phyloP scores from a whole-genome alignment of 30 jellyfish, hydroid and myxozoan species.

The Chrysaora quinquecirrha region DNA sequence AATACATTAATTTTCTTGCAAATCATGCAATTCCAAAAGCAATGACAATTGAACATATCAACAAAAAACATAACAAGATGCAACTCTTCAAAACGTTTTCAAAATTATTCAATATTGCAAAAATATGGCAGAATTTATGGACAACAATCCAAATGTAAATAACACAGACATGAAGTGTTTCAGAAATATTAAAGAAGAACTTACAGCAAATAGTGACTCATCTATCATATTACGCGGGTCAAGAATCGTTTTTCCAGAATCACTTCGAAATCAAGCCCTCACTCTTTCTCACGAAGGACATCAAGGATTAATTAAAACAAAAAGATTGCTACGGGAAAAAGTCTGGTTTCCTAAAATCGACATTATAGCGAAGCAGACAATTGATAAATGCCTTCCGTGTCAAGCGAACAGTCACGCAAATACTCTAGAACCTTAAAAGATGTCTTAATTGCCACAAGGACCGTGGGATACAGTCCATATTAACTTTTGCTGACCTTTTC shows the following conservation, averaged over 20 bases:
- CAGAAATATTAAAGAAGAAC: neutral
- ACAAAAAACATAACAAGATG: neutral
- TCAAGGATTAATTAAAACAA: neutral
- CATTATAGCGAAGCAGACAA: too few relatives aligned
- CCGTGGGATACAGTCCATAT: too few relatives aligned
- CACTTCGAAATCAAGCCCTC: neutral
- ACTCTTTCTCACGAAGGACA: neutral
- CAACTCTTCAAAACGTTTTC: neutral
- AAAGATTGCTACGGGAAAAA: too few relatives aligned
- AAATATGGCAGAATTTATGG: too few relatives aligned
- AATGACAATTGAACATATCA: neutral
- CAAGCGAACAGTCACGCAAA: too few relatives aligned
- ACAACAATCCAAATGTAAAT: too few relatives aligned
- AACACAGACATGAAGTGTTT: neutral
- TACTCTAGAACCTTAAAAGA: too few relatives aligned
- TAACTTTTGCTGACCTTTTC: too few relatives aligned
- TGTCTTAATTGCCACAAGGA: too few relatives aligned
- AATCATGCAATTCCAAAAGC: neutral
- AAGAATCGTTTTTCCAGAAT: neutral
- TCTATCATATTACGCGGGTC: neutral
- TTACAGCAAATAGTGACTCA: neutral
- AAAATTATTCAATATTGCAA: too few relatives aligned
- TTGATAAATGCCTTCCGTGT: too few relatives aligned
- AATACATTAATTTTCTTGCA: neutral
- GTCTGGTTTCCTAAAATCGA: too few relatives aligned